A percentile compares a stretch with the other conserved stretches of the same genome.
Evolutionary conservation across 2,888 invertebrate genomes (phyloP).

Genomic region (Plemyria rubiginata): DNA sequence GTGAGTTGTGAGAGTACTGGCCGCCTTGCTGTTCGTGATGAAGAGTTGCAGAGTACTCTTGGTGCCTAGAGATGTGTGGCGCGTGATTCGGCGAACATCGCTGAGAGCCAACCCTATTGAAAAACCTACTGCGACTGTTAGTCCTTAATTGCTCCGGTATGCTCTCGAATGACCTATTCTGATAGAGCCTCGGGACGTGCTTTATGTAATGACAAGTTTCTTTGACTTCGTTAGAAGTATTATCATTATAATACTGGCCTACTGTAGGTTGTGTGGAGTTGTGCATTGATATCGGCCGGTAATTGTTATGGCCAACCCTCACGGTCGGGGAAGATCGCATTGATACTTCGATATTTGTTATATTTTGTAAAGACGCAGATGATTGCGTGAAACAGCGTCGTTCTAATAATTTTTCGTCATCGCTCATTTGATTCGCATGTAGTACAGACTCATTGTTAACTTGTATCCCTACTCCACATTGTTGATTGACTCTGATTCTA

Average conservation of each 20-base stretch:
- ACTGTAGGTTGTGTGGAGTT: constrained; percentile 61
- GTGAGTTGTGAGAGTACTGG: constrained; percentile 64
- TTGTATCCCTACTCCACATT: constrained; percentile 68
- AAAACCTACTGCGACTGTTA: constrained; percentile 75
- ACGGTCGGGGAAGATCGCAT: constrained; percentile 68
- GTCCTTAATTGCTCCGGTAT: constrained; percentile 78
- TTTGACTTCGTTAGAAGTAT: constrained; percentile 71
- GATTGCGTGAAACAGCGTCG: constrained; percentile 67
- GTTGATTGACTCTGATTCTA: constrained; percentile 56
- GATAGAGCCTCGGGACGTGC: constrained; percentile 73
- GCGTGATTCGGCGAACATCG: constrained; percentile 66
- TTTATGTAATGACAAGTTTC: constrained; percentile 78
- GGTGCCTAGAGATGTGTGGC: constrained; percentile 66
- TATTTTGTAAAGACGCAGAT: constrained; percentile 76
- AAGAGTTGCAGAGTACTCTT: constrained; percentile 58
- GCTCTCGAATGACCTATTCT: constrained; percentile 79
- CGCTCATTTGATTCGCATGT: constrained; percentile 77
- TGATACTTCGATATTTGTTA: constrained; percentile 80
- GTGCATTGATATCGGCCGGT: constrained; percentile 79
- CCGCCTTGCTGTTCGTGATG: constrained; percentile 63
- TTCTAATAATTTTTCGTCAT: constrained; percentile 80
- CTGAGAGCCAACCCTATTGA: constrained; percentile 77
- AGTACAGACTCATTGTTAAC: constrained; percentile 61
- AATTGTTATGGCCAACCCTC: constrained; percentile 64
- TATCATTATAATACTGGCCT: constrained; percentile 65